Base-by-base conservation (phyloP, 2,113 vertebrate species). In the Crotalus viridis region DNA sequence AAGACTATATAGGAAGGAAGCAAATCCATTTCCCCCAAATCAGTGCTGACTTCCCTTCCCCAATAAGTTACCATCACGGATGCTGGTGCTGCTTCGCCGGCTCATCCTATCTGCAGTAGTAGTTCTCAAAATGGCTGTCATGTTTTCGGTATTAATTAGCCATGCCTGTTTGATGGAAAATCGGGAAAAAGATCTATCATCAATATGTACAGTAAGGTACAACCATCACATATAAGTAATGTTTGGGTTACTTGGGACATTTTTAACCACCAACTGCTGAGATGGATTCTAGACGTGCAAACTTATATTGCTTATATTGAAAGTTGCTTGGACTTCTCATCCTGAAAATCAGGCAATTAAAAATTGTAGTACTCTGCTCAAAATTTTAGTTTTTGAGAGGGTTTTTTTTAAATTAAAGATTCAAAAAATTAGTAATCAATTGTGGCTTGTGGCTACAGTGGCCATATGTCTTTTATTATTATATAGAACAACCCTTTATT, bases 21-120 rank as follows among this genome's bases (percentile, higher is more conserved):
- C 54, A 57, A 55, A 86, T 59, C 33, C 28, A 74, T 17, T 55
- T 81, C 64, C 74, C 39, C 28, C 0, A 28, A 61, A n/a, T 12
- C 39, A 48, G 6, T 91, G 13, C 8, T 28, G 81, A 48, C 8
- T 15, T 55, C 43, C 61, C 39, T 24, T 10, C 2, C 33, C 52
- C 10, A 39, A 13, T 48, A 15, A 55, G 5, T 92, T 94, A 94
- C 93, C 93, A 33, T 94, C 93, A 39, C 88, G 86, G 74, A 94
- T 46, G 88, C 93, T 92, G 74, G 74, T 90, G 88, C 56, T 94
- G 93, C 93, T 94, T 55, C 91, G 90, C 33, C 93, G 88, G 57
- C 57, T 69, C 69, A 55, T 93, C 85, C 92, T 90, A 28, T 93
- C 92, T 54, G 92, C 43, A 12, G 74, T 90, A 46, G 28, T 33